Evolutionary conservation across 1,140 invertebrate genomes (phyloP).

Genomic region (Drosophila tristis): DNA sequence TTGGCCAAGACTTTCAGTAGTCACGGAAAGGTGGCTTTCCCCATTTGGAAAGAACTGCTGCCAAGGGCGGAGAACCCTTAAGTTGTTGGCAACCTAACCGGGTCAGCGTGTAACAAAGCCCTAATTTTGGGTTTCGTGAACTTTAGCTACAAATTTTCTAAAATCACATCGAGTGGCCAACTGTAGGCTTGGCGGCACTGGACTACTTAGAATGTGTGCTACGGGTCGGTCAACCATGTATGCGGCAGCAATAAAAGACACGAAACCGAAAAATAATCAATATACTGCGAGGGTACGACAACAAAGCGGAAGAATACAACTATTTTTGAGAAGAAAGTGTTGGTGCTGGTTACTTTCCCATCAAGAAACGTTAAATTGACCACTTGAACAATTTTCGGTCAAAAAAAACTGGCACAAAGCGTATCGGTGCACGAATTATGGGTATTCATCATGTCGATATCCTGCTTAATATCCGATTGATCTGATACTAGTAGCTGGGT

Average conservation of each 20-base stretch:
- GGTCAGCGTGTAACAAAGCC: constrained; percentile 33
- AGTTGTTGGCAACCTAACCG: constrained; percentile 12
- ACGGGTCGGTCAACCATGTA: background rate
- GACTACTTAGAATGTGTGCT: constrained; percentile 3
- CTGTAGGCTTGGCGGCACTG: constrained; percentile 36
- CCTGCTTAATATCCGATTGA: too few relatives aligned
- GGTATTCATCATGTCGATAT: too few relatives aligned
- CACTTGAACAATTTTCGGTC: too few relatives aligned
- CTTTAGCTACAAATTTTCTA: constrained; percentile 40
- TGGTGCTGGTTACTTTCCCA: too few relatives aligned
- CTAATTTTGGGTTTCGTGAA: constrained; percentile 46
- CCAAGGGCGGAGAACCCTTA: constrained; percentile 14
- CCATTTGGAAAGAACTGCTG: constrained; percentile 19
- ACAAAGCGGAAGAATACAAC: constrained; percentile 12
- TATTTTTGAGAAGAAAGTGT: background rate
- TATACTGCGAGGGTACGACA: constrained; percentile 38
- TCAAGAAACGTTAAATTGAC: too few relatives aligned
- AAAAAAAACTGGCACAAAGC: too few relatives aligned
- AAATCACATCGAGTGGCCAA: constrained; percentile 38
- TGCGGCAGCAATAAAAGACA: constrained; percentile 30
- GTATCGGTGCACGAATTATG: too few relatives aligned
- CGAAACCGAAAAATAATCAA: constrained; percentile 42
- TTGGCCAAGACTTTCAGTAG: constrained; percentile 32
- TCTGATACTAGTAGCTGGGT: too few relatives aligned
- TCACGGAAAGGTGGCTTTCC: constrained; percentile 38